Conservation (phyloP, 2,113 vertebrate species). For the Pollachius pollachius region DNA sequence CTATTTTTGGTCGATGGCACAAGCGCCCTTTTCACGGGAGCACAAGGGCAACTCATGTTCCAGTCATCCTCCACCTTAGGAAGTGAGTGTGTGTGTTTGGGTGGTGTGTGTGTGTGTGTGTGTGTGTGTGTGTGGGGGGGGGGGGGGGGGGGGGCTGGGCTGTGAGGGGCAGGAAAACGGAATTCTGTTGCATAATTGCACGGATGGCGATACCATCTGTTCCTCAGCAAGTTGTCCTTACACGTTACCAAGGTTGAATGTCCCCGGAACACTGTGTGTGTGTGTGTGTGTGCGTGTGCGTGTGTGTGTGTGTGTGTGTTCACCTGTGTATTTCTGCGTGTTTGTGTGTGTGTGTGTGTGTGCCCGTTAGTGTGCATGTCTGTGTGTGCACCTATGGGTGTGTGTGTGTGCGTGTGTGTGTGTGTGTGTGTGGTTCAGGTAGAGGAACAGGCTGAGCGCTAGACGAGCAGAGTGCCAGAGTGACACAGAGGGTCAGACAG, state of each 20-base stretch:
- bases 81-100: constrained; percentile 4
- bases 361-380: constrained; percentile 26
- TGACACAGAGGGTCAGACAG: constrained; percentile 46
- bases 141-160: not conserved
- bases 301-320: constrained; percentile 19
- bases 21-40: too few relatives aligned
- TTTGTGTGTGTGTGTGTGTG: constrained; percentile 25
- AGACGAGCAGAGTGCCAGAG: not conserved
- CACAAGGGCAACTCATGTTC: too few relatives aligned
- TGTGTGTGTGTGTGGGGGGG: not conserved
- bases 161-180: constrained; percentile 30
- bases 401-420: constrained; percentile 20
- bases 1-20: not conserved
- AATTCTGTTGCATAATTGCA: constrained; percentile 48
- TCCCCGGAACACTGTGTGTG: constrained; percentile 23
- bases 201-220: constrained; percentile 60
- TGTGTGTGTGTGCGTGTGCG: constrained; percentile 8
- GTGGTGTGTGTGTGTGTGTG: constrained; percentile 12
- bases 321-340: not conserved
- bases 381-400: constrained; percentile 13
- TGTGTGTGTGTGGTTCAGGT: constrained; percentile 13
- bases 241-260: constrained; percentile 60
- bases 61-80: not conserved
- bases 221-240: constrained; percentile 52
- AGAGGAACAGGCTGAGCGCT: constrained; percentile 27